Base-by-base conservation (phyloP, 2,113 vertebrate species). In the Hirundichthys speculiger region DNA sequence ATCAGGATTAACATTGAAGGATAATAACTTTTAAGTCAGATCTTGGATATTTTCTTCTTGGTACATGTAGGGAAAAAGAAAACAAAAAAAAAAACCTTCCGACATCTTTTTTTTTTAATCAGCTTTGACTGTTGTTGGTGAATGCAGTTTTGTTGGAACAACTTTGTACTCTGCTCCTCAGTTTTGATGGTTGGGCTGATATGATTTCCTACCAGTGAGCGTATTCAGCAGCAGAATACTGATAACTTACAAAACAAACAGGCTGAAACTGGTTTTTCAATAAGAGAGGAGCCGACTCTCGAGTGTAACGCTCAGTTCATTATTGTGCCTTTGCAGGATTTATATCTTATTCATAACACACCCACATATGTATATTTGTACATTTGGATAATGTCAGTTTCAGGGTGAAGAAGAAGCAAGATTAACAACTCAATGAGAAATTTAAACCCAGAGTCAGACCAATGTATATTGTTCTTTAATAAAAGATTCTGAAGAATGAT, bases 131-230 rank as follows among this genome's bases (percentile, higher is more conserved):
- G 10, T 46, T 42, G 52, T 50, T 46, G 56, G 40, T 16, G 64
- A 66, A 49, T 55, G 15, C 42, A 34, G 71, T 16, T n/a, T 20
- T 69, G 57, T 69, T 50, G 27, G 9, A 67, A 20, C 45, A 56
- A 69, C 53, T 79, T 64, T 54, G 73, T 69, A 76, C 77, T 85
- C 78, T 61, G 68, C 62, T 67, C 64, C 34, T 70, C 16, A 76
- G 70, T 58, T 65, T 62, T 64, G 83, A 86, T 82, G 73, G 75
- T 73, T 58, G 66, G 50, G 53, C 68, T 73, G 78, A 87, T 84
- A 74, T 71, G 80, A 76, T 73, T 75, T 79, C 67, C 55, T 68
- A 69, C 64, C 64, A 56, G 56, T 49, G 63, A 64, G 59, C 40
- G 53, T 3, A 34, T 22, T 56, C 66, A 8, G 61, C 70, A 56